These are phyloP conservation scores for Anableps anableps DNA, from an alignment of 2,797 vertebrate genomes.

Conservation along the genomic window DNA sequence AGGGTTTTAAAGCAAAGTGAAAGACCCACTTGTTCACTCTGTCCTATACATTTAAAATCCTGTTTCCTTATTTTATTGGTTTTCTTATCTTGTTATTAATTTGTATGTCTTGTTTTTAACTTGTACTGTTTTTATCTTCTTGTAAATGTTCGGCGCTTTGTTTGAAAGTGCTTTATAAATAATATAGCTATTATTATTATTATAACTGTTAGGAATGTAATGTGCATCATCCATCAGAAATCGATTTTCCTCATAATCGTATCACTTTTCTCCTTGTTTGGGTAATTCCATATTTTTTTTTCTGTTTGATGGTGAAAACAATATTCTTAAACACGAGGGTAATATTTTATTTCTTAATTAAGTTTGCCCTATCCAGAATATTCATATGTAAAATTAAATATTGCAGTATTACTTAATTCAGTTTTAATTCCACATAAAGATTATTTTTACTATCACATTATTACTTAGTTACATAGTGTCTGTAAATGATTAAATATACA, in stretches of 20 bases:
- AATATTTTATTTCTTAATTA: background rate
- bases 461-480: background rate
- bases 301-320: background rate
- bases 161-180: background rate
- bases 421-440: background rate
- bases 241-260: background rate
- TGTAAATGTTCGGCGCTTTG: background rate
- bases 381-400: background rate
- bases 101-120: background rate
- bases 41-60: too few relatives aligned
- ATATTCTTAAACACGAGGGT: background rate
- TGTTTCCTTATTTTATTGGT: background rate
- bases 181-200: too few relatives aligned
- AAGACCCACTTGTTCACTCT: background rate
- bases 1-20: too few relatives aligned
- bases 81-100: background rate
- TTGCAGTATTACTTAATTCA: background rate
- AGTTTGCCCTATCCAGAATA: background rate
- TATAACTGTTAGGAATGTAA: too few relatives aligned
- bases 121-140: background rate
- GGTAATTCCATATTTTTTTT: background rate
- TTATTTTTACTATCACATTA: too few relatives aligned
- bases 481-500: background rate
- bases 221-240: too few relatives aligned
- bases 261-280: background rate